Conservation (phyloP, 1,140 invertebrate genomes). For the Scaptodrosophila lebanonensis region DNA sequence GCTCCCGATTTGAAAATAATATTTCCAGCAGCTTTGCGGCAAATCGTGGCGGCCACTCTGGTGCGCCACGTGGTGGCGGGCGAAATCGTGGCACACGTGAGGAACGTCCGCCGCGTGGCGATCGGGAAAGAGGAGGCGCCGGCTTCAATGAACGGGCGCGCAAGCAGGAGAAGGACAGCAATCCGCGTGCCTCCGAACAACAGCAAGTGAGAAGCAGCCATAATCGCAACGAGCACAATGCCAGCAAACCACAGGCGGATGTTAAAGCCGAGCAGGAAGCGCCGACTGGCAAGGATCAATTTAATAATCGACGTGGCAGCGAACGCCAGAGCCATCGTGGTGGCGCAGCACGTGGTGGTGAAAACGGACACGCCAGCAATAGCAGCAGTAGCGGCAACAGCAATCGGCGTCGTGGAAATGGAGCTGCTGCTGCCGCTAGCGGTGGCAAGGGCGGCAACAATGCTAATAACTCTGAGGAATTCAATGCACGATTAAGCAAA, state of each 20-base stretch:
- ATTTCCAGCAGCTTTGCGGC: conserved; percentile 74
- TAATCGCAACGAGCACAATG: conserved; percentile 35
- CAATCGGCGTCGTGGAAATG: conserved; percentile 4
- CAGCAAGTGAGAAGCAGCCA: conserved; percentile 14
- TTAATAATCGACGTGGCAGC: conserved; percentile 21
- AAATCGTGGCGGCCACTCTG: conserved; percentile 45
- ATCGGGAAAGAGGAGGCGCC: not conserved
- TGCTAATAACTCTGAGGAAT: conserved; percentile 30
- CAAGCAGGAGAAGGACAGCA: conserved; percentile 8
- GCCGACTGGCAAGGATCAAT: conserved; percentile 25
- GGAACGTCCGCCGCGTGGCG: conserved; percentile 33
- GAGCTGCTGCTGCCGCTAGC: not conserved
- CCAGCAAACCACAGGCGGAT: conserved; percentile 16
- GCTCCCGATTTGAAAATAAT: conserved; percentile 70
- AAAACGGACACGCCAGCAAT: conserved; percentile 50
- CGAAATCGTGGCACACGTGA: conserved; percentile 38
- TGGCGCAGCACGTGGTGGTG: conserved; percentile 12
- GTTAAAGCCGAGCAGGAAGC: conserved; percentile 28
- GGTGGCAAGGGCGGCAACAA: conserved; percentile 2
- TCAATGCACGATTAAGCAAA: conserved; percentile 47
- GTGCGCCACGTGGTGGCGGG: conserved; percentile 30
- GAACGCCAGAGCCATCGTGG: conserved; percentile 40
- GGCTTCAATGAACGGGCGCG: conserved; percentile 13
- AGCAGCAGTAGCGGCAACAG: no score
- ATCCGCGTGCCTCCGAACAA: not conserved